phyloP scores from a whole-genome alignment of 1,140 invertebrate species.

The Paraescarpia echinospica region DNA sequence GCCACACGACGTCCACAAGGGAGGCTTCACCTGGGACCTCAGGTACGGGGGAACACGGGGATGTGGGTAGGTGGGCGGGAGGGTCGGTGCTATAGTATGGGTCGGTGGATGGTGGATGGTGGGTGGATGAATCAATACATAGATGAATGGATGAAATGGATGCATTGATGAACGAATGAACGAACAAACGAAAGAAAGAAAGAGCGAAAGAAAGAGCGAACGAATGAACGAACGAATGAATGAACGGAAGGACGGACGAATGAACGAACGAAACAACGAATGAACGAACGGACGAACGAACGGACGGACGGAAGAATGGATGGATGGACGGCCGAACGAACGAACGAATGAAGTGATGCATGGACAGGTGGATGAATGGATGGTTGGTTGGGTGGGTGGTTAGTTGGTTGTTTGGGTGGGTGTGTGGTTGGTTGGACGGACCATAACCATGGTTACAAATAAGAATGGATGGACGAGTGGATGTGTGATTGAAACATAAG shows the following conservation, averaged over 20 bases:
- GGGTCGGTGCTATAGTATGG: background rate
- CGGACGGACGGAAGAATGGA: background rate
- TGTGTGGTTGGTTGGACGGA: background rate
- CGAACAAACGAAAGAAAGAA: too few species aligned
- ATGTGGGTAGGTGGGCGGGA: background rate
- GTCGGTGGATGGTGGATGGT: background rate
- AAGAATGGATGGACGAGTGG: background rate
- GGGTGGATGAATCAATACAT: background rate
- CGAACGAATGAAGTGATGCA: background rate
- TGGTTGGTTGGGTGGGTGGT: background rate
- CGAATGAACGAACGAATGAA: too few species aligned
- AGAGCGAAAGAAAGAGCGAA: too few species aligned
- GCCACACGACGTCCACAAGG: conserved; percentile 88
- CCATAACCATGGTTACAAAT: too few species aligned
- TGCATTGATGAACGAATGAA: background rate
- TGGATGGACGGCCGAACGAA: background rate
- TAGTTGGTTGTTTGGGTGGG: background rate
- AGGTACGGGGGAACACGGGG: conserved; percentile 9
- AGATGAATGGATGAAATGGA: background rate
- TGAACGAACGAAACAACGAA: too few species aligned
- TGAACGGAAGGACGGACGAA: too few species aligned
- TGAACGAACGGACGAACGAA: too few species aligned
- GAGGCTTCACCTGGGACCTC: conserved; percentile 94
- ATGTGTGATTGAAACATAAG: background rate
- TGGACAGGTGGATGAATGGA: background rate